phyloP scores from a whole-genome alignment of 1,140 invertebrate genomes.

The Drosophila willistoni region DNA sequence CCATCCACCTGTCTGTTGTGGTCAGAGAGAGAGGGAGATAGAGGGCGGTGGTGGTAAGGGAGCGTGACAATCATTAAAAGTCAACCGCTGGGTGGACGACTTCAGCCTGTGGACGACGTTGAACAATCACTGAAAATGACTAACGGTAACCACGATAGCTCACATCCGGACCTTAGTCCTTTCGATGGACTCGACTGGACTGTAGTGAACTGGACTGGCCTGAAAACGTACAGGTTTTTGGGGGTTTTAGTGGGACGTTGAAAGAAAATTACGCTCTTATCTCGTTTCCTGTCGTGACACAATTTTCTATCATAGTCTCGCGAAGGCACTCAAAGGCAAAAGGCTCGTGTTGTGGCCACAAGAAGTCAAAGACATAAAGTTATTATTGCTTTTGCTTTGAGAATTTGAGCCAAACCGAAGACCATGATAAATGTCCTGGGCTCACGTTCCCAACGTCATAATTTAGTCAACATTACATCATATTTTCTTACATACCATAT shows the following conservation, averaged over 20 bases:
- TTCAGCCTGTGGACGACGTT: slow-evolving; percentile 49
- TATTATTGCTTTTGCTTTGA: slow-evolving; percentile 68
- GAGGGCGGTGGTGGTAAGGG: slow-evolving; percentile 35
- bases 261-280: slow-evolving; percentile 83
- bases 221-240: slow-evolving; percentile 59
- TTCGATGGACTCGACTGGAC: neutral
- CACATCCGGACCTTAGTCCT: slow-evolving; percentile 67
- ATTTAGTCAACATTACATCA: slow-evolving; percentile 61
- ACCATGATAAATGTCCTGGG: slow-evolving; percentile 74
- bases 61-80: slow-evolving; percentile 82
- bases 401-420: neutral
- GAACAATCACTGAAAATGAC: slow-evolving; percentile 82
- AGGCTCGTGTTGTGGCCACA: slow-evolving; percentile 32
- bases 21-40: slow-evolving; percentile 14
- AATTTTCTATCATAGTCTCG: slow-evolving; percentile 79
- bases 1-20: slow-evolving; percentile 65
- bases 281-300: slow-evolving; percentile 83
- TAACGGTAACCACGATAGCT: slow-evolving; percentile 81
- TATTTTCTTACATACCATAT: slow-evolving; percentile 17
- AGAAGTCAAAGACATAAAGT: slow-evolving; percentile 74
- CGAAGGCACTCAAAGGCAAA: slow-evolving; percentile 51
- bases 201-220: neutral
- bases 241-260: slow-evolving; percentile 57
- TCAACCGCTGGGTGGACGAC: slow-evolving; percentile 58
- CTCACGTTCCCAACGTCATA: slow-evolving; percentile 73